Evolutionary conservation across 2,797 vertebrate genomes (phyloP), one percentile per base, ranked within the genome.

Genomic region (Buphagus erythrorhynchus): DNA sequence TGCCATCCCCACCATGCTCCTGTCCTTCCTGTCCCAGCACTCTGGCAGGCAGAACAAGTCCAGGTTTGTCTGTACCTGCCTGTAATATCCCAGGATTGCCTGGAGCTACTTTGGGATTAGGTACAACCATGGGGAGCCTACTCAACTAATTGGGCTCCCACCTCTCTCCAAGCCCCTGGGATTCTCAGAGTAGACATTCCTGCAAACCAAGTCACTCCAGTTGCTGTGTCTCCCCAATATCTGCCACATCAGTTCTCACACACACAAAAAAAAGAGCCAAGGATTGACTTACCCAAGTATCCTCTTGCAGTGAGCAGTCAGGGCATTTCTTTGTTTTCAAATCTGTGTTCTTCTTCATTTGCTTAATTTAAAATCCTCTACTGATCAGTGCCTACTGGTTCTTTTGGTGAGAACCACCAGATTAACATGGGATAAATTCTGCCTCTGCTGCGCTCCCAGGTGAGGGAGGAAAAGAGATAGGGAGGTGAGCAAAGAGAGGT

Each of bases 391-490:
- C 13, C 54, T 62, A 73, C 40, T 43, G 49, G 16, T 29, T 51
- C 31, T 82, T 72, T 59, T 48, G 11, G 19, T 85, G 52, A 80
- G 51, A 88, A 79, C 13, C 8, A 40, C 19, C 1, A 14, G 46
- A 19, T 48, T 46, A 65, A 21, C 10, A 0, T 3, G 9, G 67
- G 31, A 31, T 59, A 82, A 62, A 59, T 69, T 69, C 22, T 85
- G 19, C 28, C 7, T 66, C 16, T 19, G 10, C n/a, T 67, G 19
- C 0, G 0, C 9, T 82, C 20, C 63, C 2, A 9, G 18, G 10
- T 79, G 63, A 75, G 33, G 20, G 24, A 81, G 26, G 36, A 72
- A 81, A 33, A n/a, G 28, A 58, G 82, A 76, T 22, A 49, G 13
- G 26, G 43, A 78, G 21, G 8, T 38, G 33, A 52, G 8, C 0